phyloP scores from a whole-genome alignment of 2,113 vertebrate genomes.

The Antechinus flavipes region DNA sequence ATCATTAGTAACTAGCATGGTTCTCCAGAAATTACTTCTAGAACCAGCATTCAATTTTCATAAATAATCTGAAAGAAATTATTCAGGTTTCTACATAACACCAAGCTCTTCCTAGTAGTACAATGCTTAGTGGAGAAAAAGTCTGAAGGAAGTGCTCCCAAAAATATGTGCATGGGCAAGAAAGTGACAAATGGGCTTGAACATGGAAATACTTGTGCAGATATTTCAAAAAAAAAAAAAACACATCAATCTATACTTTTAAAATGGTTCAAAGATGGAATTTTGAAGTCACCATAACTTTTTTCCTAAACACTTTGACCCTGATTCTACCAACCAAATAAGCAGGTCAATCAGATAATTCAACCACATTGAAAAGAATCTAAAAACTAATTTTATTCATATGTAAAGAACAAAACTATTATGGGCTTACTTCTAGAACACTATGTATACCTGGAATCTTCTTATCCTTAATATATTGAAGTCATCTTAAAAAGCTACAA shows the following conservation, averaged over 20 bases:
- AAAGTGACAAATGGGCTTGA: neutral
- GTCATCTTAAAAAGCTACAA: neutral
- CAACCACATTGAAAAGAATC: neutral
- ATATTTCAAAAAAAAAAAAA: slow-evolving; percentile 23
- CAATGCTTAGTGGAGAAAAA: slow-evolving; percentile 25
- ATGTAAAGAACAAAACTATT: neutral
- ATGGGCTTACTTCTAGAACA: neutral
- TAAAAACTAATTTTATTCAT: neutral
- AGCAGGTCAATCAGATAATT: neutral
- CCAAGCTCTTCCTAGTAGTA: neutral
- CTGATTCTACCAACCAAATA: neutral
- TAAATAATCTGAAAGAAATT: neutral
- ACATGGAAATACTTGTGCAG: slow-evolving; percentile 1
- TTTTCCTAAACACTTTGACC: neutral
- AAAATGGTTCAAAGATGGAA: neutral
- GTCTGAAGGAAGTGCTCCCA: neutral
- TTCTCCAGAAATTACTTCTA: neutral
- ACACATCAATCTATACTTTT: neutral
- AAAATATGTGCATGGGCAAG: neutral
- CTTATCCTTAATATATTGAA: neutral
- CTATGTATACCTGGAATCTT: neutral
- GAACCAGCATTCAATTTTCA: neutral
- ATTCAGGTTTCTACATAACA: neutral
- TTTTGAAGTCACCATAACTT: neutral
- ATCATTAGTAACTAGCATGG: neutral